Evolutionary conservation across 2,113 vertebrate species (phyloP).

Genomic region (Antechinus flavipes): DNA sequence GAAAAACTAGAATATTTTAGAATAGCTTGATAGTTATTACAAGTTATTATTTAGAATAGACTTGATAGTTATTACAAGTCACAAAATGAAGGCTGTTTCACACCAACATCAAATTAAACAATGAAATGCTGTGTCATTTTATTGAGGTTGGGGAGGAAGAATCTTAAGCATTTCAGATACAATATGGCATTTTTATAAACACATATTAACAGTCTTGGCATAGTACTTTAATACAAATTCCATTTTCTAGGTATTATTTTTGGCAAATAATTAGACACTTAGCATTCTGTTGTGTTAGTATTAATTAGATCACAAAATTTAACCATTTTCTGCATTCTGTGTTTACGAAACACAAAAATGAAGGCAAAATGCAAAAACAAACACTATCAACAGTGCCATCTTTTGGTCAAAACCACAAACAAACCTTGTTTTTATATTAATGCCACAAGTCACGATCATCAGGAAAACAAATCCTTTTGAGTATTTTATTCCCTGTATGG

Average conservation of each 20-base stretch:
- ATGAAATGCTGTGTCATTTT: background rate
- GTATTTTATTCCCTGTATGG: too few species aligned
- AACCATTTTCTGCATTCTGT: conserved; percentile 67
- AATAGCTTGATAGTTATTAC: background rate
- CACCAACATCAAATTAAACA: conserved; percentile 47
- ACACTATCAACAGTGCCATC: conserved; percentile 85
- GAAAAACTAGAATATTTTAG: conserved; percentile 25
- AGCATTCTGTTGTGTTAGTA: conserved; percentile 67
- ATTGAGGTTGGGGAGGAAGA: background rate
- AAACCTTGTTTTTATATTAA: background rate
- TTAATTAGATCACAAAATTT: conserved; percentile 80
- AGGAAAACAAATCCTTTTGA: too few species aligned
- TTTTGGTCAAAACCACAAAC: conserved; percentile 73
- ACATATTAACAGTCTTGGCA: background rate
- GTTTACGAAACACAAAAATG: conserved; percentile 44
- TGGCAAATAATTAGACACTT: conserved; percentile 61
- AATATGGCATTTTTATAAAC: conserved; percentile 54
- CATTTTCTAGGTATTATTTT: conserved; percentile 47
- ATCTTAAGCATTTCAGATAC: background rate
- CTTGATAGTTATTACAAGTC: background rate
- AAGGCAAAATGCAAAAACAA: conserved; percentile 39
- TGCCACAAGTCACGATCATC: background rate
- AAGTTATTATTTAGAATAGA: background rate
- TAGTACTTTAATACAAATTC: conserved; percentile 50
- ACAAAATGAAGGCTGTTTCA: conserved; percentile 34